A percentile compares a stretch with the other conserved stretches of the same genome.
Evolutionary conservation across 35 echinoderm and acorn worm genomes (phyloP).

Genomic region (Heliocidaris erythrogramma): DNA sequence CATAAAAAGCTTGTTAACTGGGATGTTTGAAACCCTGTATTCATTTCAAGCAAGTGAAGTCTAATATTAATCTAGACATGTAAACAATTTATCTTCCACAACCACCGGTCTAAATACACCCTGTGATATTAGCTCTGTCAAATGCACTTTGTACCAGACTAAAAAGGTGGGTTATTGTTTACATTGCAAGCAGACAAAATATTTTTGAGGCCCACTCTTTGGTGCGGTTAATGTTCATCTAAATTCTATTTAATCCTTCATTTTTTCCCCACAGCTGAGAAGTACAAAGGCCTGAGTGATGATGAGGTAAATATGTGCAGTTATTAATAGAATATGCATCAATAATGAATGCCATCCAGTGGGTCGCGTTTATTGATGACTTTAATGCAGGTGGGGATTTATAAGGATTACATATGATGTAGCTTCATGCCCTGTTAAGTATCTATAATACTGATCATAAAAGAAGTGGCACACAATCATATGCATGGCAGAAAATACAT

Average conservation of each 20-base stretch:
- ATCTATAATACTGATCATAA: not conserved
- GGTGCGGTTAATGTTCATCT: not conserved
- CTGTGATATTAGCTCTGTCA: not conserved
- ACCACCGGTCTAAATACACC: not conserved
- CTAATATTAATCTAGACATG: not conserved
- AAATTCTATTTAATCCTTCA: not conserved
- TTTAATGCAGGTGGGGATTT: not conserved
- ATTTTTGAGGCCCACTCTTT: not conserved
- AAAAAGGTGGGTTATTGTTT: not conserved
- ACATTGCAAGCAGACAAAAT: not conserved
- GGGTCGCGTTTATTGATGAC: not conserved
- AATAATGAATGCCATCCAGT: not conserved
- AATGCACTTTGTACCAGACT: not conserved
- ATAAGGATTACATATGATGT: not conserved
- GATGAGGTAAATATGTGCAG: slow-evolving; percentile 38
- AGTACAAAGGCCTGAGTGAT: slow-evolving; percentile 44
- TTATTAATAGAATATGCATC: not conserved
- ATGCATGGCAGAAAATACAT: not conserved
- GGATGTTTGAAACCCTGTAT: not conserved
- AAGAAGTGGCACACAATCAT: not conserved
- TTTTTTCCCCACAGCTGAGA: not conserved
- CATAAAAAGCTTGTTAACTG: too few relatives aligned
- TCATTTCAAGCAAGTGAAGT: not conserved
- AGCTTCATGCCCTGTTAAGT: not conserved
- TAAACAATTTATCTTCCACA: not conserved